These are phyloP conservation scores for Heliconius congener DNA, from an alignment of 1,140 invertebrate genomes.

Conservation along the genomic window DNA sequence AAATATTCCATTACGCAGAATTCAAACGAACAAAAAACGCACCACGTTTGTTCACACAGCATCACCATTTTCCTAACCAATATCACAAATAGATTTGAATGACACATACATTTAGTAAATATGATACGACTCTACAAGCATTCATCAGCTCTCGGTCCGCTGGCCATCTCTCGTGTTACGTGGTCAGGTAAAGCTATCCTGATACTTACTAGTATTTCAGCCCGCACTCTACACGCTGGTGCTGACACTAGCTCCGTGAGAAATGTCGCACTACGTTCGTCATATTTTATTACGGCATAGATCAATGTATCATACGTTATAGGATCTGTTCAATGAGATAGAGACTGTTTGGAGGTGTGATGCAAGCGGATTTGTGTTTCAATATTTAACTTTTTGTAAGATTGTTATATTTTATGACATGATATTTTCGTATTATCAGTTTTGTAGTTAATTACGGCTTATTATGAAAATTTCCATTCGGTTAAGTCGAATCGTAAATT, in stretches of 20 bases:
- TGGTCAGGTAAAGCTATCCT: constrained; percentile 36
- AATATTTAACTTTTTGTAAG: no score
- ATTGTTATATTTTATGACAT: no score
- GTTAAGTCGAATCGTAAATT: background rate
- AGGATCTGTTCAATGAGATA: background rate
- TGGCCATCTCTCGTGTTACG: constrained; percentile 34
- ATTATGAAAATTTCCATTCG: no score
- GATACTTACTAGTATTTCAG: background rate
- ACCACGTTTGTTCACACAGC: background rate
- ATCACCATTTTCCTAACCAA: background rate
- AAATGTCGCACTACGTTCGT: constrained; percentile 27
- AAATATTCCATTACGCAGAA: background rate
- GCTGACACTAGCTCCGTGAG: constrained; percentile 25
- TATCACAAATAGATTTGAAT: background rate
- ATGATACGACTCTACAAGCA: background rate
- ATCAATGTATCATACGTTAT: background rate
- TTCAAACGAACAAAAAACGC: background rate
- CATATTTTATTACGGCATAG: constrained; percentile 22
- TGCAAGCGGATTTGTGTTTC: background rate
- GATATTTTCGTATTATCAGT: background rate
- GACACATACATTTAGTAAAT: background rate
- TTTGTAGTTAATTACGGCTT: background rate
- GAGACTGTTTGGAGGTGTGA: background rate
- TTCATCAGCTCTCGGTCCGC: constrained; percentile 9
- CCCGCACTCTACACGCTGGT: background rate